phyloP scores from a whole-genome alignment of 2,888 invertebrate species.

The Teinopalpus imperialis region DNA sequence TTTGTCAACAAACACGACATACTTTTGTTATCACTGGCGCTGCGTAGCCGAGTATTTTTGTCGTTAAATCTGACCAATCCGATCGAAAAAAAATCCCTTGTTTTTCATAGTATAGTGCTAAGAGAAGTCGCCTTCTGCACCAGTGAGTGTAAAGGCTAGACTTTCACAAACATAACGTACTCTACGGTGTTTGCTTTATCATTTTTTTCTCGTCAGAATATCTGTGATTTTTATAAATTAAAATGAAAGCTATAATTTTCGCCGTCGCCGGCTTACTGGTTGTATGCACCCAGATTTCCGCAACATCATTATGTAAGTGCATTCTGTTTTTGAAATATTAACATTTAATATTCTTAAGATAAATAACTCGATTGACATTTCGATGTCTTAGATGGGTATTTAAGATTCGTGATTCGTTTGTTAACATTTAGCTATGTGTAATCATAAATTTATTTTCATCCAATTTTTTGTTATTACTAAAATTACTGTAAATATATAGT shows the following conservation, averaged over 20 bases:
- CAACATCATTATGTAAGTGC: conserved; percentile 87
- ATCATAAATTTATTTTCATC: too few relatives aligned
- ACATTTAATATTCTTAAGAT: too few relatives aligned
- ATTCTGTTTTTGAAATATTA: conserved; percentile 35
- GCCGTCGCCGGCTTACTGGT: conserved; percentile 74
- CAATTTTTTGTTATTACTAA: too few relatives aligned
- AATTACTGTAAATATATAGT: too few relatives aligned
- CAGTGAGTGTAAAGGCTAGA: conserved; percentile 95
- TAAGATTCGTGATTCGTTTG: too few relatives aligned
- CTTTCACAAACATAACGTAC: conserved; percentile 54
- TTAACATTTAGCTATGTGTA: too few relatives aligned
- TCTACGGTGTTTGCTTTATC: conserved; percentile 29
- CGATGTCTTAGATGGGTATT: too few relatives aligned
- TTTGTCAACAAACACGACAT: conserved; percentile 69
- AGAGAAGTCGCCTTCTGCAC: conserved; percentile 90
- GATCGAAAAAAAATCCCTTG: conserved; percentile 50
- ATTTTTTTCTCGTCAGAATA: conserved; percentile 64
- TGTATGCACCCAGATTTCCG: conserved; percentile 73
- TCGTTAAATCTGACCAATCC: conserved; percentile 53
- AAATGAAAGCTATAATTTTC: conserved; percentile 82
- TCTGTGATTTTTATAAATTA: conserved; percentile 70
- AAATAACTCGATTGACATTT: too few relatives aligned
- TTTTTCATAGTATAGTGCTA: conserved; percentile 55
- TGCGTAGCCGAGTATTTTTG: conserved; percentile 71
- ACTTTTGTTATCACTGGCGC: conserved; percentile 68